phyloP scores from a whole-genome alignment of 2,888 invertebrate genomes.

The Dicyrtomina minuta region DNA sequence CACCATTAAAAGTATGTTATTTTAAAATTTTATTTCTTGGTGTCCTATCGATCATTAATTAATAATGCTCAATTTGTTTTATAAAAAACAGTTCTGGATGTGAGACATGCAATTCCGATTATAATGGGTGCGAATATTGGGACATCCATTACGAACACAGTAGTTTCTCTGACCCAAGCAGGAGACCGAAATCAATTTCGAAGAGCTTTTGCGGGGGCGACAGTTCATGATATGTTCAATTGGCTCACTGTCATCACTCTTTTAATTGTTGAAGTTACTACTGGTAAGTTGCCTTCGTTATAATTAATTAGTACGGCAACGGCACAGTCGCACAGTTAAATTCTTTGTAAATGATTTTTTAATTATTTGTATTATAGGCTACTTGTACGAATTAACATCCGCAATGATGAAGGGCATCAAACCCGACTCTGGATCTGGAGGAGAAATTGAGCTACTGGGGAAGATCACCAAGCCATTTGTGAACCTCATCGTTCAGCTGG shows the following conservation, averaged over 20 bases:
- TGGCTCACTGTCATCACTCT: conserved; percentile 60
- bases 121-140: conserved; percentile 61
- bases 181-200: conserved; percentile 58
- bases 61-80: neutral
- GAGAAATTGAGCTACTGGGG: conserved; percentile 57
- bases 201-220: conserved; percentile 62
- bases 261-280: conserved; percentile 60
- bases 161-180: conserved; percentile 59
- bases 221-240: conserved; percentile 64
- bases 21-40: no score
- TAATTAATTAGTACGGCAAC: no score
- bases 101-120: conserved; percentile 60
- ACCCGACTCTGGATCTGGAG: conserved; percentile 50
- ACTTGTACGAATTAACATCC: conserved; percentile 56
- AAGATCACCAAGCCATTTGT: conserved; percentile 59
- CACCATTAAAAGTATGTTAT: conserved; percentile 6
- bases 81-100: conserved; percentile 56
- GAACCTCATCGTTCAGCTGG: conserved; percentile 57
- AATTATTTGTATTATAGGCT: conserved; percentile 50
- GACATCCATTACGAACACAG: conserved; percentile 59
- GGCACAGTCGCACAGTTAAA: neutral
- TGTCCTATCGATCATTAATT: no score
- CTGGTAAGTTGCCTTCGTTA: conserved; percentile 50
- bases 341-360: neutral
- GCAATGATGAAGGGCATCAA: conserved; percentile 55